Base-by-base conservation (phyloP, 2,888 invertebrate species). In the Caenorhabditis auriculariae region DNA sequence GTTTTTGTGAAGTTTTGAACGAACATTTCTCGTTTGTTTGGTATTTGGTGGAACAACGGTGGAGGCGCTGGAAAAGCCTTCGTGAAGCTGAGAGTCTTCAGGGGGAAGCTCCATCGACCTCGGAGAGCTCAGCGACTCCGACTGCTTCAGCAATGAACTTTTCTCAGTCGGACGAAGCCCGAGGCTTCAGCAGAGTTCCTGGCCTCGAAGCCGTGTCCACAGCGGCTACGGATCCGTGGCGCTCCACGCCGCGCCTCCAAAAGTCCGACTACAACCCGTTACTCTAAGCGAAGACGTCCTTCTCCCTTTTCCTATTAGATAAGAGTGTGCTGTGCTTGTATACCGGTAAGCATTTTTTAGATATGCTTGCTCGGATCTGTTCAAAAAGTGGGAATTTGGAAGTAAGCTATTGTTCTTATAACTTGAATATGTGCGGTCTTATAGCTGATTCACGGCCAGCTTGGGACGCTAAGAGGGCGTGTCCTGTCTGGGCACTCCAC, bases 201-300 rank as follows among this genome's bases (percentile, higher is more conserved):
- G 38, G 9, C 46, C 9, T 19, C 44, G 26, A 26, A 39, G 39
- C 5, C 17, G 39, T 21, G n/a, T 12, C 32, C 27, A 5, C 47
- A 17, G 41, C 49, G 57, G 50, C 28, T 58, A 58, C 54, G 58
- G 57, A 28, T 58, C 62, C 29, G 62, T 62, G 50, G 50, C 57
- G 38, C 57, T 62, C 54, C 54, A 58, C 51, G 50, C 57, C 29
- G 47, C 61, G 46, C n/a, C 46, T 45, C 38, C 61, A 35, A 61
- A 62, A 48, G 51, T 62, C 57, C 49, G 62, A 54, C 58, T 62
- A 58, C 62, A 57, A 54, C 58, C 62, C 57, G 19, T 51, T 57
- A 58, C 56, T 62, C 29, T 62, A 32, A 54, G 54, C 24, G 52
- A 62, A 28, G 57, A 62, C 35, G 46, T 49, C n/a, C 58, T 58